Evolutionary conservation across 37 sponge, comb jelly and placozoan genomes (phyloP), one percentile per base, ranked within the genome.

Genomic region (Aphrocallistes beatrix): DNA sequence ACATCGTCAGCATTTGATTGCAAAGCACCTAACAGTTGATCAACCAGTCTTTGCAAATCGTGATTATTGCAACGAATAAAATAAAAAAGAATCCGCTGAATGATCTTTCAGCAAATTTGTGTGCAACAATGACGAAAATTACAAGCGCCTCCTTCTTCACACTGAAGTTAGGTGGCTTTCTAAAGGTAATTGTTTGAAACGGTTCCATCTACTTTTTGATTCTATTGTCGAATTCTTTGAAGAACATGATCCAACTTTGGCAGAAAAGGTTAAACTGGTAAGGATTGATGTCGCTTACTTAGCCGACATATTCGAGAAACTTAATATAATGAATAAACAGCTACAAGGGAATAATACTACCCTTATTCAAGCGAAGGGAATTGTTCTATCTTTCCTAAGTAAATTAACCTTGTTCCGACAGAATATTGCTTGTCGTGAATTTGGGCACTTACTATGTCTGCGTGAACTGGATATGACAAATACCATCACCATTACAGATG

Each of bases 271-370:
- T 60, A 60, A 60, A 60, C 10, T 3, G 8, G 34, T 60, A 60
- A 60, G 8, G 75, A 60, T 28, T 60, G 75, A 60, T 60, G 75
- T 60, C 34, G 75, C 75, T 60, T 60, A 60, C 75, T 60, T 60
- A 60, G 75, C 75, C n/a, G n/a, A 60, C 75, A 60, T 60, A 60
- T 60, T 60, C 21, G 75, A 60, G 75, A 60, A 60, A 60, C 75
- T 60, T 8, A 60, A 60, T 60, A 60, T 13, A 19, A 28, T 60
- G 75, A 60, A 60, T 60, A 19, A 19, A 30, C 75, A 60, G 75
- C 75, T 60, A 3, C 75, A 60, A 13, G 34, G 75, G 8, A 60
- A 60, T 60, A 60, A 21, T 60, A 60, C 75, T 60, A 60, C 8
- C 8, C 3, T 32, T 19, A 60, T 60, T 60, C 75, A 60, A 13